phyloP scores from a whole-genome alignment of 2,888 invertebrate species.

The Eretmocerus hayati region DNA sequence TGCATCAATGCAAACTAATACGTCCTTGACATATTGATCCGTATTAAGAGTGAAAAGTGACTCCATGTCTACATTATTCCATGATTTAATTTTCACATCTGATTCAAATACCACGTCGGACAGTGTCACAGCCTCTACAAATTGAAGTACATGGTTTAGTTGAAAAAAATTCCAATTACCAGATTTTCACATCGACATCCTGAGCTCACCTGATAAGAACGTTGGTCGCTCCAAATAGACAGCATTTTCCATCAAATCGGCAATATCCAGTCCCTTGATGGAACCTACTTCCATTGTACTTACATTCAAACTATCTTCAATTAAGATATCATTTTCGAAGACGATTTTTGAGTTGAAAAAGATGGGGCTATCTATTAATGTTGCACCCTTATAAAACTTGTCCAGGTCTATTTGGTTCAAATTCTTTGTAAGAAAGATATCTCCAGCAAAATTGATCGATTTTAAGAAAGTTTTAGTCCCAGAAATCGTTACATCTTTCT shows the following conservation, averaged over 20 bases:
- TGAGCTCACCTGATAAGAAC: constrained; percentile 29
- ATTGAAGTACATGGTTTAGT: neutral
- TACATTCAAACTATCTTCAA: constrained; percentile 27
- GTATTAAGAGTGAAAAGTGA: constrained; percentile 48
- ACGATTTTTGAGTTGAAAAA: constrained; percentile 23
- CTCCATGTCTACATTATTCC: constrained; percentile 49
- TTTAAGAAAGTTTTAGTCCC: constrained; percentile 29
- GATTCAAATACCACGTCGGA: constrained; percentile 44
- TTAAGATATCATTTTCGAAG: constrained; percentile 26
- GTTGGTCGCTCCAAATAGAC: constrained; percentile 27
- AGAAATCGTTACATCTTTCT: constrained; percentile 24
- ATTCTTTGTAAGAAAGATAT: constrained; percentile 24
- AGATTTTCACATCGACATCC: no score
- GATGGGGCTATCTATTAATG: constrained; percentile 28
- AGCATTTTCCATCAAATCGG: constrained; percentile 26
- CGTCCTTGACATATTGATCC: constrained; percentile 44
- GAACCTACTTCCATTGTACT: constrained; percentile 23
- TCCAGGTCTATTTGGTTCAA: constrained; percentile 31
- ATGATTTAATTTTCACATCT: constrained; percentile 40
- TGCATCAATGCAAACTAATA: constrained; percentile 42
- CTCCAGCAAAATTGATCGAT: constrained; percentile 24
- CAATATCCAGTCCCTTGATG: constrained; percentile 29
- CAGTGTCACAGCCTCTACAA: constrained; percentile 47
- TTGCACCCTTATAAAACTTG: constrained; percentile 28
- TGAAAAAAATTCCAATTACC: no score